Evolutionary conservation across 2,797 vertebrate genomes (phyloP).

Genomic region (Apodemus agrarius): DNA sequence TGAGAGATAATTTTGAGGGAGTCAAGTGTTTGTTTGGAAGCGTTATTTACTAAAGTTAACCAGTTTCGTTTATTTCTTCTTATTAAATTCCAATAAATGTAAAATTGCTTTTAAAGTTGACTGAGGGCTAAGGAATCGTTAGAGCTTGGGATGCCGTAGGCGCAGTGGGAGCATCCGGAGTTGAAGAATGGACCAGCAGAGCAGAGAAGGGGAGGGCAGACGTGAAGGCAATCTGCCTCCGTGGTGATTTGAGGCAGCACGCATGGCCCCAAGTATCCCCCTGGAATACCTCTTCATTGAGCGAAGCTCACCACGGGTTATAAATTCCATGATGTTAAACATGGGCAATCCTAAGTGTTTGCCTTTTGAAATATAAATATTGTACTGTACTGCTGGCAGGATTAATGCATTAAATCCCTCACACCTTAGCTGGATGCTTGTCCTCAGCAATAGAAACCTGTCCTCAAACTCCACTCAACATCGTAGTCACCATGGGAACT

Average conservation of each 20-base stretch:
- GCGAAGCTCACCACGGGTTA: conserved; percentile 26
- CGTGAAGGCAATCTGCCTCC: neutral
- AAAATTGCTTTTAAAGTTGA: conserved; percentile 31
- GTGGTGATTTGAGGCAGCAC: neutral
- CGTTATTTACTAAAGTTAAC: conserved; percentile 11
- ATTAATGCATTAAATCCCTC: conserved; percentile 50
- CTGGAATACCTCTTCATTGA: conserved; percentile 33
- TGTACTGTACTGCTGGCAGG: conserved; percentile 43
- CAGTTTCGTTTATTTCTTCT: neutral
- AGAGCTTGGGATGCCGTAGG: neutral
- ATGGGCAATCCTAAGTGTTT: conserved; percentile 46
- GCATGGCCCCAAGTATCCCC: neutral
- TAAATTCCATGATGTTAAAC: conserved; percentile 50
- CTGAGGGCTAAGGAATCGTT: neutral
- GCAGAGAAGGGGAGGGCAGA: neutral
- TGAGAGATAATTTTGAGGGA: conserved; percentile 12
- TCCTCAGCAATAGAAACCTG: conserved; percentile 7
- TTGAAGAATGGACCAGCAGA: neutral
- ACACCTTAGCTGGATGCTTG: conserved; percentile 38
- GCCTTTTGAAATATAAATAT: conserved; percentile 66
- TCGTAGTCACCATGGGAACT: conserved; percentile 26
- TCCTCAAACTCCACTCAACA: conserved; percentile 11
- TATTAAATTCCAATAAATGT: conserved; percentile 20
- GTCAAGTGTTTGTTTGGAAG: conserved; percentile 29
- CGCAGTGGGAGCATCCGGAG: neutral